phyloP scores from a whole-genome alignment of 2,888 invertebrate species.

The Drosophila seclusa region DNA sequence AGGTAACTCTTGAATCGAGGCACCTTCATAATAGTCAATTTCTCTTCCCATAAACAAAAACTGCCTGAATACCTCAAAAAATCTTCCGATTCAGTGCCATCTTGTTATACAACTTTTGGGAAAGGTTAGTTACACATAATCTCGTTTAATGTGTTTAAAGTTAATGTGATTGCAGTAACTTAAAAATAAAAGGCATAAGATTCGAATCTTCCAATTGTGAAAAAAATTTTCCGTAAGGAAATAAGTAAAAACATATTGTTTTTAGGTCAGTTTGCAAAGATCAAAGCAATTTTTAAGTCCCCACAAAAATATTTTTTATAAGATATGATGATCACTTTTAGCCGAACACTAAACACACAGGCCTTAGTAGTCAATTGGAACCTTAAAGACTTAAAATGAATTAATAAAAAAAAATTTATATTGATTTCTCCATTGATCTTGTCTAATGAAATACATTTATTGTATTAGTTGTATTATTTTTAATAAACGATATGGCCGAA shows the following conservation, averaged over 20 bases:
- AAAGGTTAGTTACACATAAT: background rate
- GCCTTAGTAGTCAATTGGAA: constrained; percentile 42
- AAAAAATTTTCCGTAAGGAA: background rate
- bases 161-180: background rate
- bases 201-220: constrained; percentile 21
- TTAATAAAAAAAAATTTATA: constrained; percentile 3
- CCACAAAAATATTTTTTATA: background rate
- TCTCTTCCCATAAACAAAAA: constrained; percentile 4
- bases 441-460: background rate
- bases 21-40: constrained; percentile 1
- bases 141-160: constrained; percentile 1
- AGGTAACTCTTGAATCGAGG: background rate
- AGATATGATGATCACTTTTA: constrained; percentile 14
- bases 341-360: constrained; percentile 14
- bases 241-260: constrained; percentile 7
- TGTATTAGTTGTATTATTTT: constrained; percentile 13
- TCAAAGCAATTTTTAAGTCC: constrained; percentile 5
- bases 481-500: constrained; percentile 23
- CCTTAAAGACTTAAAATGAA: constrained; percentile 28
- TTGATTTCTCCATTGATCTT: constrained; percentile 5
- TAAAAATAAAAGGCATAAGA: constrained; percentile 4
- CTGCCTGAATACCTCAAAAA: constrained; percentile 12
- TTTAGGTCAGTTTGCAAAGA: constrained; percentile 6
- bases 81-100: constrained; percentile 50
- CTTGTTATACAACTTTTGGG: constrained; percentile 8